Evolutionary conservation across 2,888 invertebrate species (phyloP).

Genomic region (Hirtodrosophila trivittata): DNA sequence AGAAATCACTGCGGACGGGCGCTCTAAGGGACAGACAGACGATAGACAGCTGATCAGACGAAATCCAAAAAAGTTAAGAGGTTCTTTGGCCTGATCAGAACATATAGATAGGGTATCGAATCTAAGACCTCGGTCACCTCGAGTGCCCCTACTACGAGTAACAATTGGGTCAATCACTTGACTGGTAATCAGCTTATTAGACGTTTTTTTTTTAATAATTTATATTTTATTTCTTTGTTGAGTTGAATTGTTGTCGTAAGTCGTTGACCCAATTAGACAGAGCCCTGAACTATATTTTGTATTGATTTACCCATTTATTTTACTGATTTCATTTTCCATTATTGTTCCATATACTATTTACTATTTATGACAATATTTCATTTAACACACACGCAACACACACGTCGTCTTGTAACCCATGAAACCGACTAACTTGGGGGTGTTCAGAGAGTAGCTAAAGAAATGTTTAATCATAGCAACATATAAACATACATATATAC

Average conservation of each 20-base stretch:
- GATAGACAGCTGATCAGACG: constrained; percentile 3
- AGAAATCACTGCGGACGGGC: constrained; percentile 21
- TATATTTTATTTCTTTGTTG: no score
- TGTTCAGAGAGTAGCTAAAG: constrained; percentile 29
- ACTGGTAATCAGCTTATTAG: constrained; percentile 56
- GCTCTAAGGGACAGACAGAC: constrained; percentile 3
- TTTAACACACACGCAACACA: constrained; percentile 27
- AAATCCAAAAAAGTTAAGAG: no score
- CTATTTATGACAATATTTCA: constrained; percentile 29
- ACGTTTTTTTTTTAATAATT: constrained; percentile 42
- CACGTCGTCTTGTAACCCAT: no score
- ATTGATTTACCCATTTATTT: constrained; percentile 47
- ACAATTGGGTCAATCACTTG: constrained; percentile 11
- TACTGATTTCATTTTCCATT: no score
- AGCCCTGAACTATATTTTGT: constrained; percentile 60
- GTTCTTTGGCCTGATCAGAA: no score
- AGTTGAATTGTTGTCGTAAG: constrained; percentile 49
- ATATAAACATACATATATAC: no score
- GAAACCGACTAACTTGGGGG: constrained; percentile 43
- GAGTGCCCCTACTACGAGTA: neutral
- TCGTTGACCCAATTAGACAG: constrained; percentile 50
- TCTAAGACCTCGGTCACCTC: neutral
- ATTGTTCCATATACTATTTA: constrained; percentile 23
- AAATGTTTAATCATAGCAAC: constrained; percentile 62
- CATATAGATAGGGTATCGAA: no score